phyloP scores from a whole-genome alignment of 2,113 vertebrate genomes.

The Coracopsis vasa region DNA sequence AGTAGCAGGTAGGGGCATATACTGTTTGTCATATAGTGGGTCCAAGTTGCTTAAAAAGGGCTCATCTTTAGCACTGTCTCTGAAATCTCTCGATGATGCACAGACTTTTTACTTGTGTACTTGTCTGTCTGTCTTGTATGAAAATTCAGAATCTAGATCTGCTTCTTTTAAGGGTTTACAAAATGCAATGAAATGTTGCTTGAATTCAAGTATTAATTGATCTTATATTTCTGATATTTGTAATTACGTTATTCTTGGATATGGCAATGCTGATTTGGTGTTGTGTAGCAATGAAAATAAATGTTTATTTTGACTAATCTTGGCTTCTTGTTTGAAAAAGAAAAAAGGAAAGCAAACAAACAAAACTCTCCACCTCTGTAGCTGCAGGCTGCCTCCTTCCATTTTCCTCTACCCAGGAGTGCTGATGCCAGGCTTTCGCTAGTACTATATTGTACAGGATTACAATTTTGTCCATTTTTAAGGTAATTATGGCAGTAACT shows the following conservation, averaged over 20 bases:
- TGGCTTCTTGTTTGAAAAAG: not conserved
- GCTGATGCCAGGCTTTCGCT: not conserved
- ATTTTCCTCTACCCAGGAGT: not conserved
- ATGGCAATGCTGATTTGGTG: not conserved
- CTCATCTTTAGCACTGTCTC: not conserved
- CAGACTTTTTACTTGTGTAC: not conserved
- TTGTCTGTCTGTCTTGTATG: not conserved
- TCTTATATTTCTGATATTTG: not conserved
- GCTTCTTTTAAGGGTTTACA: not conserved
- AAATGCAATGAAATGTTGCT: not conserved
- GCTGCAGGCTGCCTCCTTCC: not conserved
- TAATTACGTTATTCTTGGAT: not conserved
- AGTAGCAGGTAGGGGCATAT: fast-evolving
- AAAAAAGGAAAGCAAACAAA: not conserved
- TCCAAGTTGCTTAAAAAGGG: not conserved
- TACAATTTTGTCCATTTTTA: not conserved
- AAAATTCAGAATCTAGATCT: not conserved
- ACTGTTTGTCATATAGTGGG: not conserved
- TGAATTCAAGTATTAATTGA: not conserved
- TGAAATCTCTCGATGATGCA: not conserved
- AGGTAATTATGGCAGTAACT: not conserved
- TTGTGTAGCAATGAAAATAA: not conserved
- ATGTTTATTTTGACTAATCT: not conserved
- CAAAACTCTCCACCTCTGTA: not conserved
- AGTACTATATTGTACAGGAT: not conserved